Percentiles rank a stretch among this genome's conserved stretches.
Evolutionary conservation across 1,140 invertebrate species (phyloP).

Genomic region (Eriocheir sinensis): DNA sequence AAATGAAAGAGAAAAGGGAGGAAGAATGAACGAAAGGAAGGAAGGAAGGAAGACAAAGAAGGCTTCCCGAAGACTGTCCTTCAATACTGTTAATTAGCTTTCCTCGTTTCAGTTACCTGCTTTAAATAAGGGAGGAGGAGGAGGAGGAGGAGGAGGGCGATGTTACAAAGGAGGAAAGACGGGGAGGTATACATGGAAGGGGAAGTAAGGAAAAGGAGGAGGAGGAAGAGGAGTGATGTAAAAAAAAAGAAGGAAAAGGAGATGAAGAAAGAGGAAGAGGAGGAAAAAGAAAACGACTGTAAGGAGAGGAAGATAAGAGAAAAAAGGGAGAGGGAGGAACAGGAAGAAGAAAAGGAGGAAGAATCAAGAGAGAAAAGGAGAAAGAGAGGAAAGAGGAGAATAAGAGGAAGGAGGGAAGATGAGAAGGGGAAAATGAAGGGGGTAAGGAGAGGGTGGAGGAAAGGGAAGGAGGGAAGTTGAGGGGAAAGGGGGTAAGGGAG

Average conservation of each 20-base stretch:
- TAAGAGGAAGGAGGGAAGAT: no score
- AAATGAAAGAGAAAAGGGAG: not conserved
- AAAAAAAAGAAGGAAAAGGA: not conserved
- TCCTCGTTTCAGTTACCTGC: no score
- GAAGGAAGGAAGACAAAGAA: no score
- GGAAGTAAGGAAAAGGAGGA: not conserved
- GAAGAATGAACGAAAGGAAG: not conserved
- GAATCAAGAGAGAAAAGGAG: not conserved
- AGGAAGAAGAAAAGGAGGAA: conserved; percentile 24
- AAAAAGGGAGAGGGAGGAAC: not conserved
- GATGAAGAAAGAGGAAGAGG: conserved; percentile 15
- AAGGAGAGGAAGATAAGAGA: not conserved
- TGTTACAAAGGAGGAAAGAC: no score
- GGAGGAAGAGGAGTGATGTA: not conserved
- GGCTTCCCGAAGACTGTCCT: no score
- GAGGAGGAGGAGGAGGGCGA: no score
- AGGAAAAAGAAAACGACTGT: not conserved
- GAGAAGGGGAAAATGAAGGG: no score
- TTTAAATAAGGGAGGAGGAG: no score
- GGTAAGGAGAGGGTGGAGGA: conserved; percentile 1
- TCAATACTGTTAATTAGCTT: no score
- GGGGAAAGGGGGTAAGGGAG: not conserved
- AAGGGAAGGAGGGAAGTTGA: not conserved
- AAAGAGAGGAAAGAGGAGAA: no score
- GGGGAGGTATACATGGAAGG: no score